Base-by-base conservation (phyloP, 1,140 invertebrate genomes). In the Lanistes nyassanus region DNA sequence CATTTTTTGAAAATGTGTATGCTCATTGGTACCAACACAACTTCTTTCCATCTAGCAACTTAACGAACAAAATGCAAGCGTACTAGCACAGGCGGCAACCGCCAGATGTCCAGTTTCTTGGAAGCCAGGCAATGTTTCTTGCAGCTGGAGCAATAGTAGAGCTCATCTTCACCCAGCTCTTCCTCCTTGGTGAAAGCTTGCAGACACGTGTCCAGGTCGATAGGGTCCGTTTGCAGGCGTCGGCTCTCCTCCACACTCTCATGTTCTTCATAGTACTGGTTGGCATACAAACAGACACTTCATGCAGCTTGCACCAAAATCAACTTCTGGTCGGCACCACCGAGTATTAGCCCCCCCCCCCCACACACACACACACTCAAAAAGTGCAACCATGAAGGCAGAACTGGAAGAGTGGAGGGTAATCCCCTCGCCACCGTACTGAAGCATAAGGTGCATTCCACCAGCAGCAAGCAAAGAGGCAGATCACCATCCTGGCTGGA, bases 81-180 rank as follows among this genome's bases (percentile, higher is more conserved):
- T 82, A 96, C 95, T 82, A 97, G 89, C 81, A 97, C 93, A 11
- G 95, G 95, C 76, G 95, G 95, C 76, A 96, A 88, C 76, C 94
- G 92, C 95, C 95, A 97, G 67, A 97, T 94, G 87, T 97, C 94
- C 81, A 97, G 90, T 88, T 95, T 96, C 89, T 97, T 97, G 34
- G 93, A 93, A 37, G 95, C 95, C 60, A 94, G 92, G 86, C 95
- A 95, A 85, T 94, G 93, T 82, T 92, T 91, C 85, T 94, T 93
- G 89, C 96, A 97, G 78, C 92, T 92, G 37, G 93, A 92, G 90
- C 95, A 97, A 87, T 94, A 93, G 90, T 96, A 96, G 82, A 94
- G 93, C 83, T 94, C 93, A 82, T 96, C 94, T 78, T 92, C 91
- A 21, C 90, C 90, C 42, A 97, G 90, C 70, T 94, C 92, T 89